Conservation (phyloP, 2,888 invertebrate genomes). For the Agonum fuliginosum region DNA sequence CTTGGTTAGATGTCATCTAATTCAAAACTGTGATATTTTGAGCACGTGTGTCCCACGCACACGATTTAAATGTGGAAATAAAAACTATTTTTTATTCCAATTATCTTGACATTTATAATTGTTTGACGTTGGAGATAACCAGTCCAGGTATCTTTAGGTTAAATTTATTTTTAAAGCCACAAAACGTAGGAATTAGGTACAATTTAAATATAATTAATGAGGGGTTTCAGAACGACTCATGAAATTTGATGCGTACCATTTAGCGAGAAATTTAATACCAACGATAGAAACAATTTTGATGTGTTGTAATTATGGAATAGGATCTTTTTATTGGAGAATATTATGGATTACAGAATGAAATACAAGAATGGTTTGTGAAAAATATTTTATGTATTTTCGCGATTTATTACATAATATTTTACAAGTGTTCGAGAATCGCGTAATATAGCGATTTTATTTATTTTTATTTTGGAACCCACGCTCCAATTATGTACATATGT, state of each 20-base stretch:
- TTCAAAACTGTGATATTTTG: constrained; percentile 56
- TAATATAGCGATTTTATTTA: constrained; percentile 19
- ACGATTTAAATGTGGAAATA: constrained; percentile 36
- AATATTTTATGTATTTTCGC: constrained; percentile 53
- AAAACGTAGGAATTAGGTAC: constrained; percentile 23
- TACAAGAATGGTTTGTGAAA: constrained; percentile 36
- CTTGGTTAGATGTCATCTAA: constrained; percentile 45
- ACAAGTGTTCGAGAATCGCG: constrained; percentile 39
- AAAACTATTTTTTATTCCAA: constrained; percentile 49
- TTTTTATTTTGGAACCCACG: background rate
- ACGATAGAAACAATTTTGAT: constrained; percentile 14
- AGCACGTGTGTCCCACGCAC: constrained; percentile 56
- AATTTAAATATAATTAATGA: constrained; percentile 36
- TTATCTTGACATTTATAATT: constrained; percentile 58
- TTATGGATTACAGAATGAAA: background rate
- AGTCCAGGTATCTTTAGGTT: background rate
- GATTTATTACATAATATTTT: constrained; percentile 52
- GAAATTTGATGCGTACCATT: constrained; percentile 30
- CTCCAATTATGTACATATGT: constrained; percentile 36
- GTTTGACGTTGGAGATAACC: constrained; percentile 32
- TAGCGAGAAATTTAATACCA: constrained; percentile 30
- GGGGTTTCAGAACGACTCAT: constrained; percentile 5
- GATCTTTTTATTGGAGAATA: constrained; percentile 19
- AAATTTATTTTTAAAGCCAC: constrained; percentile 19
- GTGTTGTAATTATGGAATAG: constrained; percentile 5